Evolutionary conservation across 2,888 invertebrate genomes (phyloP), one percentile per base, ranked within the genome.

Genomic region (Pinctada fucata): DNA sequence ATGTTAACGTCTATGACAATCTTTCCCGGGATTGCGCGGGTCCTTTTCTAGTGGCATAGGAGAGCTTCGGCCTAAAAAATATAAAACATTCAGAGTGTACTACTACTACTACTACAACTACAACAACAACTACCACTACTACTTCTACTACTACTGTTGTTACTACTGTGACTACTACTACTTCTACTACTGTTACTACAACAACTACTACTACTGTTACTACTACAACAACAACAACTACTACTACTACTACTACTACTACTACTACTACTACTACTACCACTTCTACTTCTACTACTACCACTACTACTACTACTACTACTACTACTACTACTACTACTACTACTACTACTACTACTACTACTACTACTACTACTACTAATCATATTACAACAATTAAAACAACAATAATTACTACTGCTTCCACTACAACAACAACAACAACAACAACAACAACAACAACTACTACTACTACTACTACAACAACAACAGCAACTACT

Each of bases 401-500:
- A 8, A 58, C 58, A 8, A 58, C 58, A 8, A 58, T 10, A 8
- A 58, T 10, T 58, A 58, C 58, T 58, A 58, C 58, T 58, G 16
- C 67, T 67, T 10, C 67, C 16, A 67, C 67, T 67, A 10, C 67
- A 10, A 67, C 67, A 10, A n/a, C 58, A 8, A 10, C 58, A 8
- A 58, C 58, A 8, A 58, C 58, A 8, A 58, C 74, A 65, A 66
- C 74, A 65, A 66, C 74, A 65, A 66, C 74, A 65, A 66, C 74
- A 65, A 66, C 76, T 76, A 74, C 76, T 76, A 74, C 76, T 76
- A 58, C 76, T 76, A 74, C 76, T n/a, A 58, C 58, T 58, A 10
- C 58, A 8, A 58, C 58, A 8, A 8, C 58, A 8, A 58, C 58
- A 8, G 10, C 58, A 8, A 58, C 58, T 58, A 58, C 58, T 58